Conservation (phyloP, 2,113 vertebrate species). For the Sphaerodactylus townsendi region DNA sequence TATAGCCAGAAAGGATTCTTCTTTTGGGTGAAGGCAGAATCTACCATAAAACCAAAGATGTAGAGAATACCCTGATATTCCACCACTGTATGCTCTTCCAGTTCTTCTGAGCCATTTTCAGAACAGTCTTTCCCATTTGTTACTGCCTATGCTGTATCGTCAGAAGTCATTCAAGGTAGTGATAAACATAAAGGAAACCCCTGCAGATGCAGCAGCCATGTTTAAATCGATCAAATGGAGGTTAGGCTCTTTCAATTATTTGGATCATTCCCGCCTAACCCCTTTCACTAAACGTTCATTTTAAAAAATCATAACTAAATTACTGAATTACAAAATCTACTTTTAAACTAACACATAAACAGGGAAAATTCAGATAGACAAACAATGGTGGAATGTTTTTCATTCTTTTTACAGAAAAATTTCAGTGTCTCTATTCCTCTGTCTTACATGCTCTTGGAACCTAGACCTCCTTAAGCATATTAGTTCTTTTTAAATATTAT, state of each 20-base stretch:
- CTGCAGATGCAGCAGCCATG: too few species aligned
- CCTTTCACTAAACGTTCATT: not conserved
- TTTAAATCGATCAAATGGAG: too few species aligned
- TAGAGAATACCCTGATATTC: conserved; percentile 83
- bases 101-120: conserved; percentile 78
- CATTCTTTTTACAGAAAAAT: not conserved
- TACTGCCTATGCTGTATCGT: too few species aligned
- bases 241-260: conserved; percentile 38
- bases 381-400: not conserved
- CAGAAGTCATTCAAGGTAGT: too few species aligned
- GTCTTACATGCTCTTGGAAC: not conserved
- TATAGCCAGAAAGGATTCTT: too few species aligned
- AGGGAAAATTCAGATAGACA: not conserved
- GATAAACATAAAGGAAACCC: too few species aligned
- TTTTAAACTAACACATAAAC: conserved; percentile 2
- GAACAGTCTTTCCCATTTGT: conserved; percentile 81
- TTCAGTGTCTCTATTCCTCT: not conserved
- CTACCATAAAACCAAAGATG: too few species aligned
- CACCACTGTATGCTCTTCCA: conserved; percentile 87
- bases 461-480: not conserved
- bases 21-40: too few species aligned
- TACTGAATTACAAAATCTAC: conserved; percentile 10
- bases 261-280: not conserved
- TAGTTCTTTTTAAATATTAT: not conserved
- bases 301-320: conserved; percentile 28